These are phyloP conservation scores for Erebia aethiops DNA, from an alignment of 2,888 invertebrate species.

Conservation along the genomic window DNA sequence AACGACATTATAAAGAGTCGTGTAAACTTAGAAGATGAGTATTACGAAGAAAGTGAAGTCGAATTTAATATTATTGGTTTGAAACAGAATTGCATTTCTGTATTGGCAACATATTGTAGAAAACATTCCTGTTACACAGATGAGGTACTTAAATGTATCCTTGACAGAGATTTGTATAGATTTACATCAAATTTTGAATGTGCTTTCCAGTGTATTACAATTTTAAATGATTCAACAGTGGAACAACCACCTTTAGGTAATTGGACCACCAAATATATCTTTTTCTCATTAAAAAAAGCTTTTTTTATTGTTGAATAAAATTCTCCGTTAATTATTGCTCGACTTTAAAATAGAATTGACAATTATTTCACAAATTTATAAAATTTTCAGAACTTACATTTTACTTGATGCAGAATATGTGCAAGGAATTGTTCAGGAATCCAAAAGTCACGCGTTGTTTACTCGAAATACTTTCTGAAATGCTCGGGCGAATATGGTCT, in stretches of 20 bases:
- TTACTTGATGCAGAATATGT: constrained; percentile 66
- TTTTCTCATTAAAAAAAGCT: neutral
- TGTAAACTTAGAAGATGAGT: constrained; percentile 51
- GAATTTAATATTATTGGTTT: constrained; percentile 57
- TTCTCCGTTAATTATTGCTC: neutral
- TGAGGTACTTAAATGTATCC: constrained; percentile 64
- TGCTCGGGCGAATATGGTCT: constrained; percentile 62
- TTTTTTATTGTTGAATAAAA: neutral
- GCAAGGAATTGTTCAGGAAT: constrained; percentile 65
- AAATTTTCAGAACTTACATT: constrained; percentile 62
- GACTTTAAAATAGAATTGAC: neutral
- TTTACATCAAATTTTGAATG: constrained; percentile 59
- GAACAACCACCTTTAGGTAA: constrained; percentile 65
- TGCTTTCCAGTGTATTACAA: constrained; percentile 60
- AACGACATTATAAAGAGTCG: constrained; percentile 61
- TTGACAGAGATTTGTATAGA: constrained; percentile 63
- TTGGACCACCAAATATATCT: neutral
- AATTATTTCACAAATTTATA: neutral
- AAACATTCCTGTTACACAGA: constrained; percentile 56
- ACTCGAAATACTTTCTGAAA: constrained; percentile 57
- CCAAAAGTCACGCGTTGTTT: constrained; percentile 60
- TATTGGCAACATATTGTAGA: constrained; percentile 68
- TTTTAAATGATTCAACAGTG: constrained; percentile 53
- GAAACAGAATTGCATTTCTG: constrained; percentile 60
- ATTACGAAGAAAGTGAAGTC: constrained; percentile 56